Percentiles rank a stretch among this genome's conserved stretches.
phyloP scores from a whole-genome alignment of 2,797 vertebrate genomes.

The Leptatherina wallacei region DNA sequence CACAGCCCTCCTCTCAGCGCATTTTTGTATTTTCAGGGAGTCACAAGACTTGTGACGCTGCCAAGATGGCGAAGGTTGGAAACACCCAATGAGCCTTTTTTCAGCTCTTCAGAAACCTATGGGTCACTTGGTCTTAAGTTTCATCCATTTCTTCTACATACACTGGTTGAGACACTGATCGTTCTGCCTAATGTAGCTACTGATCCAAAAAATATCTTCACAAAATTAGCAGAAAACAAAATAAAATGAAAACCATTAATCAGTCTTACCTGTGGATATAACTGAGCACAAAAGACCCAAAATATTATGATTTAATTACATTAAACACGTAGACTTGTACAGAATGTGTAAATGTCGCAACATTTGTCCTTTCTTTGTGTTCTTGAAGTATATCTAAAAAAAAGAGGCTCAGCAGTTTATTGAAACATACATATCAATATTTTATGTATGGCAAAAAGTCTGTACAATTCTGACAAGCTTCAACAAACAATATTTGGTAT shows the following conservation, averaged over 20 bases:
- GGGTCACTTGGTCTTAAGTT: no score
- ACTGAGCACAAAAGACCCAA: neutral
- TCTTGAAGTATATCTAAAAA: neutral
- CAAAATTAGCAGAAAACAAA: neutral
- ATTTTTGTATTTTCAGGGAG: no score
- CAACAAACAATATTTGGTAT: no score
- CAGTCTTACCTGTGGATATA: neutral
- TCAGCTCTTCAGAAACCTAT: no score
- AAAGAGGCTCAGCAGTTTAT: neutral
- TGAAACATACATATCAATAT: neutral
- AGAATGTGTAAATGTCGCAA: neutral
- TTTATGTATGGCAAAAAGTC: no score
- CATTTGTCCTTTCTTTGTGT: neutral
- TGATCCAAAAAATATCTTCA: neutral
- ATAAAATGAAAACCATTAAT: neutral
- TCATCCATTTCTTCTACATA: no score
- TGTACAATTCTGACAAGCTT: no score
- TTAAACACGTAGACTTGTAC: neutral
- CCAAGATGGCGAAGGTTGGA: no score
- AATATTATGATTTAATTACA: neutral
- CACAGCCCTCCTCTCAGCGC: no score
- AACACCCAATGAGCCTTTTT: no score
- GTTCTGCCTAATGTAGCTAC: neutral
- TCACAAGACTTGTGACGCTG: no score
- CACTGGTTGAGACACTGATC: no score